Conservation (phyloP, 2,888 invertebrate genomes). For the Slavum lentiscoides region DNA sequence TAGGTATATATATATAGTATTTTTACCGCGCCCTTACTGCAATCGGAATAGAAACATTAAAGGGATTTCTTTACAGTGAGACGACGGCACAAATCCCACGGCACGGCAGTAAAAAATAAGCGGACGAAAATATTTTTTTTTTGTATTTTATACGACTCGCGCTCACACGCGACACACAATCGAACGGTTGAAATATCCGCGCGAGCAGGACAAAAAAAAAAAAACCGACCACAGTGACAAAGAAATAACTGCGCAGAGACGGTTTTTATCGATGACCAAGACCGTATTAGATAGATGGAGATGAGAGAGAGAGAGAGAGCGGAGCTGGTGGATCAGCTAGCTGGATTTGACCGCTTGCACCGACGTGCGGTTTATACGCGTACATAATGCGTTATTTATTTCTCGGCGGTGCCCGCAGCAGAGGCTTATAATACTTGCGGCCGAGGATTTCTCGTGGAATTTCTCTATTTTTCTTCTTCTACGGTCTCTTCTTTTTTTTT, state of each 20-base stretch:
- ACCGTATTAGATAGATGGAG: too few species aligned
- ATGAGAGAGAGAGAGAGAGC: too few species aligned
- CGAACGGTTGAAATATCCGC: slow-evolving; percentile 8
- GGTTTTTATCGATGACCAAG: too few species aligned
- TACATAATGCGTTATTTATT: slow-evolving; percentile 22
- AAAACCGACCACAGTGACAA: background rate
- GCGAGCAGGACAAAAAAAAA: background rate
- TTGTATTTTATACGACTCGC: too few species aligned
- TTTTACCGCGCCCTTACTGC: background rate
- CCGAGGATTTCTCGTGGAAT: slow-evolving; percentile 11
- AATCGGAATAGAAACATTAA: slow-evolving; percentile 30
- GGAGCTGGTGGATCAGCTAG: too few species aligned
- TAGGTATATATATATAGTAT: too few species aligned
- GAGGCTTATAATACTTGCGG: background rate
- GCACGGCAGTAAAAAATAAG: too few species aligned
- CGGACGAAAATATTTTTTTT: background rate
- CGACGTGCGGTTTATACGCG: too few species aligned
- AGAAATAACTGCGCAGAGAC: background rate
- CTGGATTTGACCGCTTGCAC: too few species aligned
- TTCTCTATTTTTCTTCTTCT: too few species aligned
- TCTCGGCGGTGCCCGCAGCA: background rate
- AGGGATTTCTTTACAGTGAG: background rate
- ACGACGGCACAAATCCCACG: too few species aligned
- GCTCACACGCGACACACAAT: background rate
- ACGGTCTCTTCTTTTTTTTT: too few species aligned